These are phyloP conservation scores for Phymorhynchus buccinoides DNA, from an alignment of 1,140 invertebrate genomes.

Conservation along the genomic window DNA sequence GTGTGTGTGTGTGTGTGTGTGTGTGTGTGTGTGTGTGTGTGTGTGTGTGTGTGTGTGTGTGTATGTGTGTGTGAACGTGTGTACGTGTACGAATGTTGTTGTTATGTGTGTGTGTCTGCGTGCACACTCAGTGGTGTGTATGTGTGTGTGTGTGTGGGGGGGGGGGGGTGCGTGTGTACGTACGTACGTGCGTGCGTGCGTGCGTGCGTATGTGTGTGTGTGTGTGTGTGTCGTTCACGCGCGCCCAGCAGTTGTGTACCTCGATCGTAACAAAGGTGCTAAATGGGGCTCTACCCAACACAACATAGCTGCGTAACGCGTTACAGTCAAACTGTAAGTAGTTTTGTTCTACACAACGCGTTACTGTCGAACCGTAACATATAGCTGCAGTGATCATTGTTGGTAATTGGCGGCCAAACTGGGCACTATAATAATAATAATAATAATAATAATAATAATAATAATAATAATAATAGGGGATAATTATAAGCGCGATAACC, in stretches of 20 bases:
- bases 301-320: too few species aligned
- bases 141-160: neutral
- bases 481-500: too few species aligned
- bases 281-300: neutral
- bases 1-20: constrained; percentile 24
- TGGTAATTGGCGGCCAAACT: too few species aligned
- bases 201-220: neutral
- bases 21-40: constrained; percentile 1
- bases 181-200: neutral
- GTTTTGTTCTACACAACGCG: too few species aligned
- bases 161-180: neutral
- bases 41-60: constrained; percentile 3
- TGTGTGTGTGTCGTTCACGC: neutral
- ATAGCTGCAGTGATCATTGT: neutral
- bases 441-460: too few species aligned
- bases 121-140: too few species aligned
- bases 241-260: neutral
- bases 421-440: too few species aligned
- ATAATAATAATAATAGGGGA: too few species aligned
- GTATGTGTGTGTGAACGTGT: neutral
- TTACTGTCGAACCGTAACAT: too few species aligned
- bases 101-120: neutral
- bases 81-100: neutral
- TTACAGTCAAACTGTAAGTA: too few species aligned
- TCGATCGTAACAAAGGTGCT: neutral